A percentile compares a stretch with the other conserved stretches of the same genome.
phyloP scores from a whole-genome alignment of 2,113 vertebrate species.

The Hirundichthys speculiger region DNA sequence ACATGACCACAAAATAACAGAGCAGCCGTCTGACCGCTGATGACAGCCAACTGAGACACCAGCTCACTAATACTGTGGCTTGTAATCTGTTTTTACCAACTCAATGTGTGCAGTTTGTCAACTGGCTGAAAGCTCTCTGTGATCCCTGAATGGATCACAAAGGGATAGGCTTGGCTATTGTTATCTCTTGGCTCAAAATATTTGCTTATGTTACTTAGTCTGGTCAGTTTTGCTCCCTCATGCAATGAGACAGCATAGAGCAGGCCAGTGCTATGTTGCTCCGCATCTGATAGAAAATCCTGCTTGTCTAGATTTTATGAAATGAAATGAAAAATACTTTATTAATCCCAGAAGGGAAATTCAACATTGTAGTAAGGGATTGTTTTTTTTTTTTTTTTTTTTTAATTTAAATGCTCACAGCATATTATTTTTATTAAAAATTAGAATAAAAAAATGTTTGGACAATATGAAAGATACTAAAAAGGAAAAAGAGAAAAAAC shows the following conservation, averaged over 20 bases:
- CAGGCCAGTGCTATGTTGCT: no score
- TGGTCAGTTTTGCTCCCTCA: slow-evolving; percentile 34
- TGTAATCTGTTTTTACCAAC: slow-evolving; percentile 73
- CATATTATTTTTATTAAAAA: no score
- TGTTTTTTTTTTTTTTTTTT: no score
- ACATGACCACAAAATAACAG: slow-evolving; percentile 56
- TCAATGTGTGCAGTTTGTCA: slow-evolving; percentile 53
- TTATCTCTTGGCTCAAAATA: slow-evolving; percentile 57
- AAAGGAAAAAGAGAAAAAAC: no score
- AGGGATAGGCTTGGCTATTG: slow-evolving; percentile 43
- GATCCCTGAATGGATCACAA: slow-evolving; percentile 66
- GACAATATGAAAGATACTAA: no score
- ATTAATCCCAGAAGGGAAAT: no score
- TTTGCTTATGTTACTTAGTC: slow-evolving; percentile 51
- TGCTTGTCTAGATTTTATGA: no score
- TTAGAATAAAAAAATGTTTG: no score
- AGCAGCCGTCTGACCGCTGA: slow-evolving; percentile 60
- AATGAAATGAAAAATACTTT: no score
- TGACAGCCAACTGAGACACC: slow-evolving; percentile 57
- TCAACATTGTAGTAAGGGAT: no score
- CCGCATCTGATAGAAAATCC: no score
- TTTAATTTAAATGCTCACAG: no score
- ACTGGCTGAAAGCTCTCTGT: slow-evolving; percentile 30
- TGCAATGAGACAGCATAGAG: slow-evolving; percentile 37
- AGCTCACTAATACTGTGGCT: slow-evolving; percentile 58